Evolutionary conservation across 1,140 invertebrate species (phyloP), one percentile per base, ranked within the genome.

Genomic region (Helicoverpa zea): DNA sequence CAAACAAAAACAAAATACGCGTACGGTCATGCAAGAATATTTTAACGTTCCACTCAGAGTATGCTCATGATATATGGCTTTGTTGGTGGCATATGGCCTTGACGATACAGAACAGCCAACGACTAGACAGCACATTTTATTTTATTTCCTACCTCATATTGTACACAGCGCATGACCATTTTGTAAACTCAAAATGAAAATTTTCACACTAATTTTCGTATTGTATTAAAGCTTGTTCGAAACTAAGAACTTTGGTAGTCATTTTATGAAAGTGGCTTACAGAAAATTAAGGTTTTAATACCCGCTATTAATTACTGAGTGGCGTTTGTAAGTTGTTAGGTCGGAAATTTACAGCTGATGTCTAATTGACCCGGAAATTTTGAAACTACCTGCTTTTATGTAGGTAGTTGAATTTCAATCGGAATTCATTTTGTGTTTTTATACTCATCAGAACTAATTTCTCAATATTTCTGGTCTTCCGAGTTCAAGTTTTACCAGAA

Each of bases 21-120:
- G 30, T 1, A 51, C 35, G 35, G 16, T 18, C 47, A 13, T 23
- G 14, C n/a, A 18, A 10, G 43, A 51, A 51, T 23, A 68, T 68
- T 68, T 14, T 68, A 23, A 23, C 16, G 7, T 12, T 13, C 14
- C 10, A 68, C 43, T 13, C 64, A 51, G 11, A 14, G 43, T 68
- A 51, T 68, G 47, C 64, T 51, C 14, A 68, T 51, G 64, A 49
- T 43, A 68, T 68, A 68, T 68, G 51, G 18, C 64, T 68, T 68
- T 68, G 64, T 68, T 43, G n/a, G 61, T 43, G 61, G 61, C 61
- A 64, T 16, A 30, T 64, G 61, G 30, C 61, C 61, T 64, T 64
- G 61, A 64, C 35, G 61, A 58, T 11, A 58, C 43, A 16, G 35
- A 64, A 64, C 16, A 58, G 14, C 30, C 35, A 43, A 64, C 35